Evolutionary conservation across 2,113 vertebrate species (phyloP).

Genomic region (Tyto alba): DNA sequence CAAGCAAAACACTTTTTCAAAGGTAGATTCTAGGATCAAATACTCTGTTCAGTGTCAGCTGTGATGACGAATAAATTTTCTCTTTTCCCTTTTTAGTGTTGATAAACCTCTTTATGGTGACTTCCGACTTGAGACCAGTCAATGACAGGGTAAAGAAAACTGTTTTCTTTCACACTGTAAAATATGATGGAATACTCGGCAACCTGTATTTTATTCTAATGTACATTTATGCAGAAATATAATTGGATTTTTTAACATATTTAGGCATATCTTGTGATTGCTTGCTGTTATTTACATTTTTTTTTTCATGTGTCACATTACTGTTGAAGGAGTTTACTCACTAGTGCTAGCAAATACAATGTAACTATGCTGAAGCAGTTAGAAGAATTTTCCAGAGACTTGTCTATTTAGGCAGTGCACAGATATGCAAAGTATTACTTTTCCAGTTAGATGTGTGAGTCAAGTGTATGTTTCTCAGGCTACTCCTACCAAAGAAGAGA

Average conservation of each 20-base stretch:
- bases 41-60: neutral
- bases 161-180: neutral
- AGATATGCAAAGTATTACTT: neutral
- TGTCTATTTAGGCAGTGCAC: neutral
- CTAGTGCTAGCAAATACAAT: neutral
- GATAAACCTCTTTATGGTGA: conserved; percentile 85
- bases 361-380: neutral
- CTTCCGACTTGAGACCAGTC: conserved; percentile 82
- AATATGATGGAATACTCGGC: neutral
- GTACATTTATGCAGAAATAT: neutral
- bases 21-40: neutral
- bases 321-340: neutral
- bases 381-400: neutral
- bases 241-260: neutral
- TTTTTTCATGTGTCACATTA: neutral
- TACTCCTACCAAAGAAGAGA: neutral
- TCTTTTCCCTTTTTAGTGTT: conserved; percentile 72
- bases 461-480: neutral
- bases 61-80: neutral
- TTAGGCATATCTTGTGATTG: neutral
- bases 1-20: neutral
- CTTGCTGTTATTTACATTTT: neutral
- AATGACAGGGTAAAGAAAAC: conserved; percentile 79
- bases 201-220: neutral
- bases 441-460: neutral